Percentiles rank a stretch among this genome's conserved stretches.
Evolutionary conservation across 2,797 vertebrate species (phyloP).

Genomic region (Tolypeutes matacus): DNA sequence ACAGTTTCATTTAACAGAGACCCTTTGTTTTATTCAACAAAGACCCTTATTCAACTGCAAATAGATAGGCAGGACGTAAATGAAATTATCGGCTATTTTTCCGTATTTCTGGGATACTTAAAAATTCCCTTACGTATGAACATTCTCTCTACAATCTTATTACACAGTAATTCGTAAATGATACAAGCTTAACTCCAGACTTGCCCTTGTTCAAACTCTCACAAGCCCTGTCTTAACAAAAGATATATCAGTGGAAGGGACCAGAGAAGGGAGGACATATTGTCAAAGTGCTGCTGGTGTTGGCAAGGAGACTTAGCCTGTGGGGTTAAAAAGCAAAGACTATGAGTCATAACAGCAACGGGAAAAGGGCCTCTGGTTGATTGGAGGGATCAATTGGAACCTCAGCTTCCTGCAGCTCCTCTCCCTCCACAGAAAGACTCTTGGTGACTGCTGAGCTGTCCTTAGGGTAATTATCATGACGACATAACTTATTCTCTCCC

Average conservation of each 20-base stretch:
- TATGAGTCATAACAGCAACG: background rate
- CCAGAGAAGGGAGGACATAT: too few species aligned
- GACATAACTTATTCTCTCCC: background rate
- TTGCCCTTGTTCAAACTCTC: background rate
- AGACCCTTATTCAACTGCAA: background rate
- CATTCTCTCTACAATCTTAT: background rate
- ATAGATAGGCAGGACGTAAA: conserved; percentile 13
- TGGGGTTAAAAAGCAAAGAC: background rate
- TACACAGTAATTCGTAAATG: background rate
- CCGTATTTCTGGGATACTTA: conserved; percentile 26
- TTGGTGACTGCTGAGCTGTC: background rate
- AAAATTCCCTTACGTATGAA: background rate
- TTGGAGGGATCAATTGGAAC: background rate
- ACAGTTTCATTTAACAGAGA: background rate
- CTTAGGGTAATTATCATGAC: background rate
- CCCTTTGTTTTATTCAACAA: background rate
- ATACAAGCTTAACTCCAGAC: background rate
- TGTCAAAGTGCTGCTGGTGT: background rate
- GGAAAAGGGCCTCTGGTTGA: background rate
- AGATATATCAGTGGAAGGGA: too few species aligned
- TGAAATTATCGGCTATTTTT: background rate
- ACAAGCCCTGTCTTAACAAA: background rate
- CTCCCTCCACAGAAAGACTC: background rate
- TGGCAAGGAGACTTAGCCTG: background rate
- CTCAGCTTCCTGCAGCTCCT: background rate